phyloP scores from a whole-genome alignment of 2,113 vertebrate species.

The Cephalopholis sonnerati region DNA sequence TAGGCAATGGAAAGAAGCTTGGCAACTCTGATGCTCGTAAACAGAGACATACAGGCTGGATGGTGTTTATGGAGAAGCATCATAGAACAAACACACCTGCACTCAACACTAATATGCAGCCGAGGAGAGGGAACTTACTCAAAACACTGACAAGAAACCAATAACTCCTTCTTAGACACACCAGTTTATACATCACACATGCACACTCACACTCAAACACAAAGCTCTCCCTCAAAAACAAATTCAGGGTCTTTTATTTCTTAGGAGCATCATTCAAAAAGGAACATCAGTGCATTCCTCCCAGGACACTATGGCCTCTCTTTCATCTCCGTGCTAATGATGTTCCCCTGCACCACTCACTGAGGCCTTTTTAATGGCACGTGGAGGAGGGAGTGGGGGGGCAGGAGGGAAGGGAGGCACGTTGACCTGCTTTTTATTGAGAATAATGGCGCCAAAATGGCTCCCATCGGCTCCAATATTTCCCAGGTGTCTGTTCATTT shows the following conservation, averaged over 20 bases:
- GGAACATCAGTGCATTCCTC: conserved; percentile 56
- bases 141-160: neutral
- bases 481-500: conserved; percentile 74
- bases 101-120: neutral
- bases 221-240: conserved; percentile 30
- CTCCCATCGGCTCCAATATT: conserved; percentile 69
- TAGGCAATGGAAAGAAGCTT: conserved; percentile 33
- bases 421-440: conserved; percentile 76
- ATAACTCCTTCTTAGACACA: conserved; percentile 7
- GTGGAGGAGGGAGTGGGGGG: neutral
- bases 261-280: conserved; percentile 35
- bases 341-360: conserved; percentile 41
- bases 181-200: neutral
- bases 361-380: conserved; percentile 60
- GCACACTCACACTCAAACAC: neutral
- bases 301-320: conserved; percentile 39
- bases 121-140: neutral
- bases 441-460: conserved; percentile 78
- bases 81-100: neutral
- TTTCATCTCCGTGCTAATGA: conserved; percentile 69
- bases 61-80: neutral
- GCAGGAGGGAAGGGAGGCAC: conserved; percentile 16
- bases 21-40: conserved; percentile 7
- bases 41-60: conserved; percentile 36
- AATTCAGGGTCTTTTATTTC: conserved; percentile 31